Evolutionary conservation across 1,140 invertebrate species (phyloP), one percentile per base, ranked within the genome.

Genomic region (Eueides isabella): DNA sequence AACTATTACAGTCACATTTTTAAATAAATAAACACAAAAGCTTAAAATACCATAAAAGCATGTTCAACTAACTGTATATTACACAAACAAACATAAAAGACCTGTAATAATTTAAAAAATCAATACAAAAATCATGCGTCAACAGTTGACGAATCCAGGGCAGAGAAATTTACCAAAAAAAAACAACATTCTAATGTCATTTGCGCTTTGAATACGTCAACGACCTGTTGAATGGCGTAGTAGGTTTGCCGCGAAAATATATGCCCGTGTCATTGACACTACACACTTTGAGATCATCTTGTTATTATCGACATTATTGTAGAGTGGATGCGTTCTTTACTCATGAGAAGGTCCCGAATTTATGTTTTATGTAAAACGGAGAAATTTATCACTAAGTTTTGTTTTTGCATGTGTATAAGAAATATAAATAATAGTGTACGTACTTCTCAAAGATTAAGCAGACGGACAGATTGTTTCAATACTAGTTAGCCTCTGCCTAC

Each of bases 121-220:
- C 44, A 28, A 61, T 38, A 61, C 72, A 74, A 74, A 68, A 55
- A 65, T 19, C 72, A 30, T 64, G 41, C 72, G 72, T 65, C 67
- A 69, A 74, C 69, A 62, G 68, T 68, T 66, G 66, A 67, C 67
- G 74, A 75, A 75, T 75, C 74, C 69, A 75, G 74, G 74, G 74
- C 74, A 69, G 68, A 75, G 68, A 71, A 75, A 75, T 71, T 75
- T 75, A 55, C 19, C 29, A 33, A 69, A 69, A 72, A 71, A 77
- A 77, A 77, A 70, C 66, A 66, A 77, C 66, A 77, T 73, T 77
- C 75, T 70, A 74, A 77, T 74, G 64, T 71, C 67, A 72, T 69
- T 72, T 67, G 64, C 66, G 38, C 38, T 70, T 38, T 29, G 62
- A 55, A 55, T 55, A 55, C 66, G 75, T 69, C 75, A 76, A 69